Evolutionary conservation across 2,797 vertebrate species (phyloP).

Genomic region (Mycteria americana): DNA sequence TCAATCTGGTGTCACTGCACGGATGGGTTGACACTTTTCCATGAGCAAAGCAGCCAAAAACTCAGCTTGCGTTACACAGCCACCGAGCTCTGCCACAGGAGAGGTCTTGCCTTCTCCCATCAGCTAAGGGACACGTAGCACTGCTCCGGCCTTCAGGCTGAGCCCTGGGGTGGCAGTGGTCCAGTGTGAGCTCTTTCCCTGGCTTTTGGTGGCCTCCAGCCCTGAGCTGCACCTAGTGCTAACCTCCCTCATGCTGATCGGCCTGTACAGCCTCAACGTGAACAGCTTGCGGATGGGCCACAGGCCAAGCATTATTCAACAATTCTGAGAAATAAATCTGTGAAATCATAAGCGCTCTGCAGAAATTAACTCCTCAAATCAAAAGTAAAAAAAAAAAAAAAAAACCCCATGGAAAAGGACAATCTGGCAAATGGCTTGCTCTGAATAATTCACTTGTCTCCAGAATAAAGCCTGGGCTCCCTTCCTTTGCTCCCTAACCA

Average conservation of each 20-base stretch:
- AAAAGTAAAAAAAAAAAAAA: neutral
- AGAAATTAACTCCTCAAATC: neutral
- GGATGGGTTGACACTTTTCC: neutral
- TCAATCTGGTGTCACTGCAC: neutral
- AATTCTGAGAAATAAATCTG: neutral
- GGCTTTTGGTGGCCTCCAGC: neutral
- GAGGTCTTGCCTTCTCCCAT: neutral
- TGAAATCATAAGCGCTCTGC: neutral
- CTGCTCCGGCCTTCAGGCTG: neutral
- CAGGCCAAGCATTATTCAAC: neutral
- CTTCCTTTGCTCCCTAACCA: neutral
- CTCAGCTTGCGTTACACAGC: neutral
- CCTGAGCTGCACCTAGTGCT: neutral
- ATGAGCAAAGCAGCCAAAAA: neutral
- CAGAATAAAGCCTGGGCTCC: neutral
- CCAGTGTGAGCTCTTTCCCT: neutral
- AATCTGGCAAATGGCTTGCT: neutral
- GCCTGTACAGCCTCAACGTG: neutral
- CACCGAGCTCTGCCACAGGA: neutral
- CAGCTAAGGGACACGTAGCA: neutral
- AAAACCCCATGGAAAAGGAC: neutral
- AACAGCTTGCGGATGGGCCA: fast-evolving
- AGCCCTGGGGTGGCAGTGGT: neutral
- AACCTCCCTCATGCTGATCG: neutral
- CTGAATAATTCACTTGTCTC: neutral